Evolutionary conservation across 2,888 invertebrate species (phyloP).

Genomic region (Myopa tessellatipennis): DNA sequence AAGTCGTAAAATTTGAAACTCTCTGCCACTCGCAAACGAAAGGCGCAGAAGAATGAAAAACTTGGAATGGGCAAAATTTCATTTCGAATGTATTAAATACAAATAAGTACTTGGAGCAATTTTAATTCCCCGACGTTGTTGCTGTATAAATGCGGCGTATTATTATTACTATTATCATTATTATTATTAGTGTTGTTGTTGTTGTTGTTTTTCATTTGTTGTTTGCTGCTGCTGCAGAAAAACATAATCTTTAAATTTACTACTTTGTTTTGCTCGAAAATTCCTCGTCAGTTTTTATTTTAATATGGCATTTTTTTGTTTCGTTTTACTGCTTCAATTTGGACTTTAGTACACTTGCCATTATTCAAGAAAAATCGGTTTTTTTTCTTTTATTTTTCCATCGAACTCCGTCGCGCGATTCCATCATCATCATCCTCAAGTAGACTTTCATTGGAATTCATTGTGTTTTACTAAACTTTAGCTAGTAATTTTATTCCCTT

Average conservation of each 20-base stretch:
- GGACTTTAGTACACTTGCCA: neutral
- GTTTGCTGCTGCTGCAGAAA: conserved; percentile 19
- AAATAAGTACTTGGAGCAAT: neutral
- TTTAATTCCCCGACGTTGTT: neutral
- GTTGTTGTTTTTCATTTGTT: neutral
- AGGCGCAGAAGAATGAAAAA: neutral
- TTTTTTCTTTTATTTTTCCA: neutral
- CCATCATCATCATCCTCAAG: no score
- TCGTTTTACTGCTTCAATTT: no score
- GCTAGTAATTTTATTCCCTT: neutral
- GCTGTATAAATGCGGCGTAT: neutral
- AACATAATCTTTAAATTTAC: conserved; percentile 63
- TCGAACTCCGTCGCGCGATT: neutral
- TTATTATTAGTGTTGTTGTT: neutral
- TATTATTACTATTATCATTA: conserved; percentile 12
- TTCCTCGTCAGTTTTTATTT: neutral
- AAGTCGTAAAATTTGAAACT: neutral
- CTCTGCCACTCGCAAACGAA: neutral
- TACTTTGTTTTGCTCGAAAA: conserved; percentile 55
- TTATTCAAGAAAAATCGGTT: neutral
- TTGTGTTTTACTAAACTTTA: no score
- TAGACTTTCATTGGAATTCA: no score
- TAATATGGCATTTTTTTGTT: neutral
- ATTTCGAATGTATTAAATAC: neutral
- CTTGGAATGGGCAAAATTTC: neutral